Conservation (phyloP, 2,797 vertebrate genomes). For the Novumbra hubbsi region DNA sequence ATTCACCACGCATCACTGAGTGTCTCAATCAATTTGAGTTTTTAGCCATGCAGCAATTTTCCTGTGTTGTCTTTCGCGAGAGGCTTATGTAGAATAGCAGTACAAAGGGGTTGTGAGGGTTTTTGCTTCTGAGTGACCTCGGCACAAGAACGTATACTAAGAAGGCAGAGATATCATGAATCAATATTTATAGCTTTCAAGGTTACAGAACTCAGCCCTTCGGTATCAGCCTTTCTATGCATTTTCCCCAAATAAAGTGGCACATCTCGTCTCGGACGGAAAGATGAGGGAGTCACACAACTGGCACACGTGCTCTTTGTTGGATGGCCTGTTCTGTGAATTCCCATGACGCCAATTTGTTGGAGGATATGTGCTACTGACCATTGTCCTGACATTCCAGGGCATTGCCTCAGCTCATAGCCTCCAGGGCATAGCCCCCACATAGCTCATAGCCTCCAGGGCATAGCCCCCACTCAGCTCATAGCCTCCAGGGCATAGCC, state of each 20-base stretch:
- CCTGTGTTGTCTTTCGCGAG: conserved; percentile 31
- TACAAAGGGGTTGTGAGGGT: conserved; percentile 47
- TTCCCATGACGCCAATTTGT: conserved; percentile 44
- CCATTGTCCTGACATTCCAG: conserved; percentile 44
- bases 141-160: conserved; percentile 23
- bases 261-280: conserved; percentile 65
- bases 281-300: conserved; percentile 69
- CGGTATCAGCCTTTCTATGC: conserved; percentile 57
- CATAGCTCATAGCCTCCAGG: too few species aligned
- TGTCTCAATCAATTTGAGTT: conserved; percentile 40
- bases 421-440: too few species aligned
- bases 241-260: conserved; percentile 69
- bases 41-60: conserved; percentile 15
- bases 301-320: conserved; percentile 58
- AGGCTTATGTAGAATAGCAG: conserved; percentile 24
- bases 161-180: conserved; percentile 35
- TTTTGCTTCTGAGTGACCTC: conserved; percentile 32
- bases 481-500: too few species aligned
- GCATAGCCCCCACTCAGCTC: too few species aligned
- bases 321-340: conserved; percentile 60
- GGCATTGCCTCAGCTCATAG: too few species aligned
- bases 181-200: conserved; percentile 20
- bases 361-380: conserved; percentile 35
- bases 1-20: conserved; percentile 23
- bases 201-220: conserved; percentile 21